Conservation (phyloP, 2,113 vertebrate species). For the Ciconia stormi region DNA sequence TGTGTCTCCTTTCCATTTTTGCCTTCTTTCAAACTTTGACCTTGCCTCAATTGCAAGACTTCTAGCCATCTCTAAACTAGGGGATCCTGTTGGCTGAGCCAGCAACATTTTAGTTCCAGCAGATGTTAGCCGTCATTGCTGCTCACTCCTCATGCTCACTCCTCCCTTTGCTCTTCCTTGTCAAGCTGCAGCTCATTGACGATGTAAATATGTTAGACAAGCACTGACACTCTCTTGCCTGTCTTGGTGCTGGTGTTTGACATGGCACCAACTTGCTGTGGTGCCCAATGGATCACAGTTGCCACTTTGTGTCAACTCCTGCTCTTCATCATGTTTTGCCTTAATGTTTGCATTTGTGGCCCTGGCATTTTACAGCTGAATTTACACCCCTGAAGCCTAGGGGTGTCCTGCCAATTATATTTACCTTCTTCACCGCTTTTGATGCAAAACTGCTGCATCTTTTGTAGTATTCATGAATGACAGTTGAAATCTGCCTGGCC, state of each 20-base stretch:
- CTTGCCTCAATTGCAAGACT: not conserved
- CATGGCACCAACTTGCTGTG: not conserved
- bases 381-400: not conserved
- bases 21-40: not conserved
- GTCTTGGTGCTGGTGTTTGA: not conserved
- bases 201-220: not conserved
- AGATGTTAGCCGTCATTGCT: not conserved
- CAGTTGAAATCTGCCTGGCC: not conserved
- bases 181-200: not conserved
- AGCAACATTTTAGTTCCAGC: not conserved
- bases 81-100: not conserved
- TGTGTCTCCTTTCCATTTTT: not conserved
- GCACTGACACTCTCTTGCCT: not conserved
- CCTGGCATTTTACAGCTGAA: not conserved
- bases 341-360: not conserved
- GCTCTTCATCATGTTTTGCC: not conserved
- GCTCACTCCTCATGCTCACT: not conserved
- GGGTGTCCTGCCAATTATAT: not conserved
- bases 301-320: not conserved
- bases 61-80: not conserved
- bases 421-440: not conserved
- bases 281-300: not conserved
- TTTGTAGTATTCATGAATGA: not conserved
- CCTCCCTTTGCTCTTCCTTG: not conserved
- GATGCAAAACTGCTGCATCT: not conserved